Conservation (phyloP, 2,888 invertebrate species). For the Zygogramma bicolorata region DNA sequence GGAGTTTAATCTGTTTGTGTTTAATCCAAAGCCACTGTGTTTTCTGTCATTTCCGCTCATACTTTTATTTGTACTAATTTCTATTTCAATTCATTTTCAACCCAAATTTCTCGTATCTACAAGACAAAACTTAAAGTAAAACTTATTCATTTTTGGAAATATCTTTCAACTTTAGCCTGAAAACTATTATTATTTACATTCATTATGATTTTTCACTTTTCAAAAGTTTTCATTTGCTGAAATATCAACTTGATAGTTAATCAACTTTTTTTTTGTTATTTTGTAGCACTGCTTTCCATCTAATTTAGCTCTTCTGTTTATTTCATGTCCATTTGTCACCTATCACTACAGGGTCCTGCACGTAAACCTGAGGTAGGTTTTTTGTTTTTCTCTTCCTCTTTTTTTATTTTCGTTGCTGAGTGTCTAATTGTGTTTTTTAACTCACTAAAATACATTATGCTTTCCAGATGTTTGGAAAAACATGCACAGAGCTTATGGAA, state of each 20-base stretch:
- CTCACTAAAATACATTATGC: too few species aligned
- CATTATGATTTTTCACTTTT: background rate
- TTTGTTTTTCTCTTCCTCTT: slow-evolving; percentile 30
- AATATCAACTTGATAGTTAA: background rate
- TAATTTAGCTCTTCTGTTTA: slow-evolving; percentile 71
- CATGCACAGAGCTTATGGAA: too few species aligned
- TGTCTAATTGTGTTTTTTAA: too few species aligned
- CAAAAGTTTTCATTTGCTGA: background rate
- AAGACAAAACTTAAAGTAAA: too few species aligned
- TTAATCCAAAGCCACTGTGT: slow-evolving; percentile 13
- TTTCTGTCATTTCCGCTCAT: slow-evolving; percentile 18
- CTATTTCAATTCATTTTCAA: too few species aligned
- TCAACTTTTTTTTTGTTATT: slow-evolving; percentile 44
- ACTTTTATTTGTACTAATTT: slow-evolving; percentile 6
- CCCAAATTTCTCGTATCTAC: too few species aligned
- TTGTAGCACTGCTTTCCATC: slow-evolving; percentile 61
- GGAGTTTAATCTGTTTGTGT: slow-evolving; percentile 14
- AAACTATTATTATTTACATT: background rate
- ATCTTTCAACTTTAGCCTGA: too few species aligned
- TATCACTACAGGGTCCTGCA: slow-evolving; percentile 79
- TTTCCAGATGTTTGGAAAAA: too few species aligned
- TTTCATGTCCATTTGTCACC: slow-evolving; percentile 71
- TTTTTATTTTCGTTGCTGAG: too few species aligned
- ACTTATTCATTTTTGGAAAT: too few species aligned
- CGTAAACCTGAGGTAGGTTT: slow-evolving; percentile 91